Evolutionary conservation across 2,888 invertebrate genomes (phyloP), one percentile per base, ranked within the genome.

Genomic region (Phyllotreta striolata): DNA sequence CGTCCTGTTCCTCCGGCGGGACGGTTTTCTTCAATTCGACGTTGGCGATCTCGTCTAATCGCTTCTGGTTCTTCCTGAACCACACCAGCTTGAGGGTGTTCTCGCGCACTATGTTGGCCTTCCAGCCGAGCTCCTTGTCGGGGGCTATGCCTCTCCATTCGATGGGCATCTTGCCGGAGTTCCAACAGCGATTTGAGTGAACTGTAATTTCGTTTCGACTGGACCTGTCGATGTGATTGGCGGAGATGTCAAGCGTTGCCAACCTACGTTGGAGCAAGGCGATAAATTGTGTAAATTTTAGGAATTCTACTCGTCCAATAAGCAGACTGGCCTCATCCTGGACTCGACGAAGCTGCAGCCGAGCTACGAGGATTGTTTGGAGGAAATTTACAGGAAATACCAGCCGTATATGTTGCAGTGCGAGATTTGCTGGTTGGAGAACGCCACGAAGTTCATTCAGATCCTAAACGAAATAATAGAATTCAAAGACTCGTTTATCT

Each of bases 21-120:
- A 80, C 78, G 39, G 69, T 69, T 12, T 72, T 71, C 6, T 70
- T 67, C 8, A 70, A 68, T 4, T 68, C 70, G 56, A 75, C 73
- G 54, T 77, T 75, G 2, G 76, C 74, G 12, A 76, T 74, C 51
- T 74, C 77, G 12, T 77, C 71, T 46, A 81, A 64, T 7, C 78
- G 68, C 0, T 73, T 69, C 69, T 80, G 77, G 68, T 82, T 81
- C 59, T 70, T 76, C 44, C 72, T 69, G 66, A 81, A 82, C 82
- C 82, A 82, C 66, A 77, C 77, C 35, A 81, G 63, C 35, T 80
- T 74, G 34, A 81, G 67, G 7, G 67, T 66, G 49, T 78, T 73
- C 67, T 82, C 81, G 64, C 79, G 80, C 61, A 77, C 74, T 7
- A 78, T 76, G 6, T 73, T 66, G 13, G 73, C 66, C 0, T 65